These are phyloP conservation scores for Paracyclopina nana DNA, from an alignment of 1,140 invertebrate genomes.

Conservation along the genomic window DNA sequence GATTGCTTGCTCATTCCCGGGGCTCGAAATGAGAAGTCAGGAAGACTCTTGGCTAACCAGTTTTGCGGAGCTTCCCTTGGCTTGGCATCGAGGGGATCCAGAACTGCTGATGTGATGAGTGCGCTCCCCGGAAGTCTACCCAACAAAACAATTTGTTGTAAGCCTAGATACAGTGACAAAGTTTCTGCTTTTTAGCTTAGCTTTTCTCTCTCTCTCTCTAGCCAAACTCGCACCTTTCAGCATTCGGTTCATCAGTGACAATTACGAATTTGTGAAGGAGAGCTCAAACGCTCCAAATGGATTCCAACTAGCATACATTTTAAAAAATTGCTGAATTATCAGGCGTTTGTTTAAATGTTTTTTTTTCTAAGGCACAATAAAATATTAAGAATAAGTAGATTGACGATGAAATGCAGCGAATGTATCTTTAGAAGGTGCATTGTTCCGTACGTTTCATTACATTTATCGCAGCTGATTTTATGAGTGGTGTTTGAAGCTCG, in stretches of 20 bases:
- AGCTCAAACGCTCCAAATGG: no score
- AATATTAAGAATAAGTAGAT: no score
- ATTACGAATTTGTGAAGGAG: slow-evolving; percentile 9
- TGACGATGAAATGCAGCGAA: no score
- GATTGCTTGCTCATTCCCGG: background rate
- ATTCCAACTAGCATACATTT: no score
- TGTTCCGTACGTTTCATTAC: no score
- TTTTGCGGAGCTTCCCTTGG: slow-evolving; percentile 10
- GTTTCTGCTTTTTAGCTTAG: background rate
- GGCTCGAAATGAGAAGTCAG: background rate
- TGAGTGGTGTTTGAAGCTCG: no score
- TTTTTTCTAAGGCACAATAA: no score
- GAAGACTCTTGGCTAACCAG: background rate
- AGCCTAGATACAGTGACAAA: background rate
- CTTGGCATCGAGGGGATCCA: background rate
- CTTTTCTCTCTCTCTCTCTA: background rate
- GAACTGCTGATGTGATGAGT: background rate
- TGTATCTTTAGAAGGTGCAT: no score
- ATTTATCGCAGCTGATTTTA: no score
- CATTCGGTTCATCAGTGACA: background rate
- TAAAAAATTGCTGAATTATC: no score
- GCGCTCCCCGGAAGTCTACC: background rate
- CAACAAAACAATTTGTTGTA: slow-evolving; percentile 1
- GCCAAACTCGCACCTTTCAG: slow-evolving; percentile 1
- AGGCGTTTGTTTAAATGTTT: no score